Percentiles rank a stretch among this genome's conserved stretches.
Conservation (phyloP, 2,888 invertebrate genomes). For the Erannis defoliaria region DNA sequence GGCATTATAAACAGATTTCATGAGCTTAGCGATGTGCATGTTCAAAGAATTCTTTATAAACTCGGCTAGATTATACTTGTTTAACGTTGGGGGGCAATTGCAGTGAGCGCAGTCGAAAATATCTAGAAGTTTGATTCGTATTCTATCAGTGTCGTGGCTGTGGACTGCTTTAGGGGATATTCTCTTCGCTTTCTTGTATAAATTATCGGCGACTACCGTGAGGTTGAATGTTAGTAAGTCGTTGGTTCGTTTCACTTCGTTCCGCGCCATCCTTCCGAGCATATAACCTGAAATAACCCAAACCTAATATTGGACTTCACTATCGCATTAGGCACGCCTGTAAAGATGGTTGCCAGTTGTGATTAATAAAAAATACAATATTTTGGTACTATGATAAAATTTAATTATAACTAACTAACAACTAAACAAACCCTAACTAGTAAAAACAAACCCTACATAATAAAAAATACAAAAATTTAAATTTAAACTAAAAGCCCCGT, state of each 20-base stretch:
- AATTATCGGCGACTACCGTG: constrained; percentile 63
- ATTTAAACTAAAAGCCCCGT: too few relatives aligned
- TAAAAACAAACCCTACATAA: too few relatives aligned
- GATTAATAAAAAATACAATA: too few relatives aligned
- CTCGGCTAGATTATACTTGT: constrained; percentile 65
- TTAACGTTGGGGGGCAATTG: constrained; percentile 55
- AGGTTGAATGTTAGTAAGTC: constrained; percentile 70
- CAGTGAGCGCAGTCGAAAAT: constrained; percentile 66
- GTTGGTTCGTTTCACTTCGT: constrained; percentile 60
- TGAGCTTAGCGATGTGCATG: constrained; percentile 66
- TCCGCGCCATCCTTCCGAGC: constrained; percentile 70
- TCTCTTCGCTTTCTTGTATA: constrained; percentile 71
- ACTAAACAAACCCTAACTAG: too few relatives aligned
- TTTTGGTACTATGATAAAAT: too few relatives aligned
- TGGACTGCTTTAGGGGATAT: constrained; percentile 71
- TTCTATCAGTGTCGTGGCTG: constrained; percentile 67
- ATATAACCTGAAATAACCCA: constrained; percentile 74
- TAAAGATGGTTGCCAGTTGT: too few relatives aligned
- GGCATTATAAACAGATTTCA: constrained; percentile 70
- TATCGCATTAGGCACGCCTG: too few relatives aligned
- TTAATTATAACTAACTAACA: too few relatives aligned
- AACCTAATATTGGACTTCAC: too few relatives aligned
- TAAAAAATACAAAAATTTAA: too few relatives aligned
- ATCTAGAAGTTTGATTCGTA: constrained; percentile 61
- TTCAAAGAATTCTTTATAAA: constrained; percentile 69